Evolutionary conservation across 2,888 invertebrate genomes (phyloP), one percentile per base, ranked within the genome.

Genomic region (Dorcus hopei): DNA sequence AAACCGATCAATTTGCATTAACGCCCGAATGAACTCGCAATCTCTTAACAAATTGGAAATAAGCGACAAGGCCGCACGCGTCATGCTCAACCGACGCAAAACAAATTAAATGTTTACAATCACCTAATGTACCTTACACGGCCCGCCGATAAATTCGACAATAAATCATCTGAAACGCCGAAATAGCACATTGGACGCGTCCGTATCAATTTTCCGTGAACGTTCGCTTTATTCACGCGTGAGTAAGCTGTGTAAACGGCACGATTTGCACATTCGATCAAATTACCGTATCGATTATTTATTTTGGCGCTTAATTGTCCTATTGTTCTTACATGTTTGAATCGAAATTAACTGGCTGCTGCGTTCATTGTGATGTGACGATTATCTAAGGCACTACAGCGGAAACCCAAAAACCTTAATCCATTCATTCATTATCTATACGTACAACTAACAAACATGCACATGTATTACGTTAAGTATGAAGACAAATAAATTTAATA

Each of bases 271-370:
- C 51, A 51, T 51, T 51, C 51, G 40, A 40, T 51, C 38, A 14
- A 51, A 51, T 38, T 51, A 51, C 38, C 51, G 51, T 14, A 40
- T 38, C 38, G 51, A 51, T 51, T 51, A 51, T 51, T 51, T 51
- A 51, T 51, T 51, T 51, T 19, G 26, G 40, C n/a, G 16, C 40
- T 11, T 51, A 51, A 51, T 51, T 51, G 51, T n/a, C 51, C n/a
- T 19, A 51, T 51, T 51, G 51, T 51, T 51, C 38, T 51, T 51
- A 47, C 14, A 3, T 19, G 47, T 16, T 26, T 26, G 19, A 47
- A 14, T 47, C 42, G 11, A 14, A 33, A 33, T 42, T 26, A 26
- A 47, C 19, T 47, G 19, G 14, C 19, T 9, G 47, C 9, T 9
- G 47, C 9, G 16, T 19, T 47, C 47, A 26, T 47, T 16, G 14